phyloP scores from a whole-genome alignment of 2,888 invertebrate genomes.

The Epinotia bilunana region DNA sequence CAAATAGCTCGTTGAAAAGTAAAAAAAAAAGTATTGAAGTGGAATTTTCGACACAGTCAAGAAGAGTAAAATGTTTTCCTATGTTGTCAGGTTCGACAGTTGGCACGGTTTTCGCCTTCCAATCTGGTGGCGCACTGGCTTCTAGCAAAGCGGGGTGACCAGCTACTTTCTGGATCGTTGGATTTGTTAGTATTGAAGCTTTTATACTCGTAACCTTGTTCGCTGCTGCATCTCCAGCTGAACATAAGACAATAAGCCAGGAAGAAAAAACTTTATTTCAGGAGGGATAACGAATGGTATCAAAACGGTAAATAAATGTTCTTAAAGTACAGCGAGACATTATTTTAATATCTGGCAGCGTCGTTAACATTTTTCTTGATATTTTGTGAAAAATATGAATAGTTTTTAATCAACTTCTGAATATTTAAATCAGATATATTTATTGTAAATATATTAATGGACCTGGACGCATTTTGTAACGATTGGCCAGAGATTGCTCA shows the following conservation, averaged over 20 bases:
- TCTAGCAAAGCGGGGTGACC: constrained; percentile 33
- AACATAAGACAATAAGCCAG: constrained; percentile 27
- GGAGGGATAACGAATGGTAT: constrained; percentile 19
- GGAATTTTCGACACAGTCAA: too few relatives aligned
- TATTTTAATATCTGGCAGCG: too few relatives aligned
- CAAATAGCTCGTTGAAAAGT: too few relatives aligned
- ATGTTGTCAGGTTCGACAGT: constrained; percentile 22
- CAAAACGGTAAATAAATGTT: constrained; percentile 15
- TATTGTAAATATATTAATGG: too few relatives aligned
- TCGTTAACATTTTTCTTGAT: too few relatives aligned
- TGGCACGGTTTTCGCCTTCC: constrained; percentile 35
- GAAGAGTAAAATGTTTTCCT: background rate
- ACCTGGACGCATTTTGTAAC: too few relatives aligned
- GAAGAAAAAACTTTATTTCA: constrained; percentile 36
- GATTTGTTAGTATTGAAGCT: constrained; percentile 9
- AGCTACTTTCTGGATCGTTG: constrained; percentile 28
- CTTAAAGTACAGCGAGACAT: too few relatives aligned
- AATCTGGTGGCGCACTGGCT: constrained; percentile 26
- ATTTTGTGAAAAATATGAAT: too few relatives aligned
- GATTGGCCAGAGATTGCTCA: too few relatives aligned
- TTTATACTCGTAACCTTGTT: constrained; percentile 13
- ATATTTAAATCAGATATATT: too few relatives aligned
- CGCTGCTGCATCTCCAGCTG: constrained; percentile 27
- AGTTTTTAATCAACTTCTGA: too few relatives aligned
- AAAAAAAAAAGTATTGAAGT: too few relatives aligned